Evolutionary conservation across 2,888 invertebrate species (phyloP), one percentile per base, ranked within the genome.

Genomic region (Phaonia tiefii): DNA sequence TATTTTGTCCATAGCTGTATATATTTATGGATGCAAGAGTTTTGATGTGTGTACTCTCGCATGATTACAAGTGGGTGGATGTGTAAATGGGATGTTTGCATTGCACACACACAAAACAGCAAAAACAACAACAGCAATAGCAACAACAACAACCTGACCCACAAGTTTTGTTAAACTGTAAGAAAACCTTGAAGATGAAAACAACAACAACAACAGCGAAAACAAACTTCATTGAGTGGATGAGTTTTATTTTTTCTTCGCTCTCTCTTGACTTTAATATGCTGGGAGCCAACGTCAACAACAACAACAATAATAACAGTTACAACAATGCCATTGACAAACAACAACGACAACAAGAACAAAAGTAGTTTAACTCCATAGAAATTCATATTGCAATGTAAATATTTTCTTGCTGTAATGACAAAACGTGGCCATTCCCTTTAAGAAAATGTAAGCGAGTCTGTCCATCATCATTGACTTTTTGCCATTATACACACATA

Each of bases 101-200:
- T 17, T 25, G 54, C 31, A 25, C 54, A 22, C 11, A 58, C 60
- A 39, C 25, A 56, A 56, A 13, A 56, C 25, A 56, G 11, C 3
- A 22, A 56, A 37, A 81, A 79, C 80, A 73, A 31, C 31, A 31
- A 31, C 22, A 58, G 75, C 56, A 49, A 39, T 25, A 73, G 49
- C 37, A 70, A 65, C 39, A 75, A 63, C 49, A 60, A 54, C 56
- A 71, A 76, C 58, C 69, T 80, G 77, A 80, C 77, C 80, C 77
- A 80, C 66, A 70, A 73, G 73, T 70, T 49, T 58, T 77, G 49
- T 31, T 56, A 65, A 80, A 70, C 65, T 25, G 46, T n/a, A 46
- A 10, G 63, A 51, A 77, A 81, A 81, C 81, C 81, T 81, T 81
- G 81, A 81, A 79, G 80, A 77, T 74, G 74, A 51, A 70, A 69